Base-by-base conservation (phyloP, 2,888 invertebrate genomes). In the Chironomus tentans region DNA sequence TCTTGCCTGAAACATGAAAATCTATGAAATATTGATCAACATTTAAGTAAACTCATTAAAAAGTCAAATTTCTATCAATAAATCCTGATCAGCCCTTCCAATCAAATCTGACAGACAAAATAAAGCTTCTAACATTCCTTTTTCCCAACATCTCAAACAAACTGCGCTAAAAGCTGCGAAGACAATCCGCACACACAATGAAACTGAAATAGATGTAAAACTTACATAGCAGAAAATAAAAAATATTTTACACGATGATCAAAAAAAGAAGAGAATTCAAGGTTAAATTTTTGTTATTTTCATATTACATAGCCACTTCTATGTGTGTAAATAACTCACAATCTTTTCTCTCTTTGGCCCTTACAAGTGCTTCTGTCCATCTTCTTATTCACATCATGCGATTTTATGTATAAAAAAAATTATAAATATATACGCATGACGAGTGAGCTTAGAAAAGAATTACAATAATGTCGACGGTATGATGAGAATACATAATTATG, bases 301-400 rank as follows among this genome's bases (percentile, higher is more conserved):
- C n/a, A 70, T 56, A 18, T 56, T 38, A 38, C 38, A 38, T 38
- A 38, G 38, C 38, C 38, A 38, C 38, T 38, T 38, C 38, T 38
- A 38, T 38, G 56, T 56, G 15, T 18, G 56, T 56, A 56, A 38
- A 38, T 38, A 38, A 38, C 38, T 38, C 4, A 38, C 38, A 38
- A 38, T 38, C 38, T 38, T 38, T 38, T 38, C 10, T 38, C 38
- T 38, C 7, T 18, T 18, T 56, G 56, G 56, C 56, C 56, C 56
- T 70, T 70, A 70, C 70, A 70, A 70, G 70, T 70, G 70, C n/a
- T 50, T 70, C 24, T 48, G 56, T 5, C 56, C 56, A 18, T 38
- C 56, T 56, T 56, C 56, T 56, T 56, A 56, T 56, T 56, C 56
- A 56, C 56, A 56, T 56, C 56, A 56, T 56, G 56, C 18, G 15